Conservation (phyloP, 2,113 vertebrate genomes). For the Mionectes macconnelli region DNA sequence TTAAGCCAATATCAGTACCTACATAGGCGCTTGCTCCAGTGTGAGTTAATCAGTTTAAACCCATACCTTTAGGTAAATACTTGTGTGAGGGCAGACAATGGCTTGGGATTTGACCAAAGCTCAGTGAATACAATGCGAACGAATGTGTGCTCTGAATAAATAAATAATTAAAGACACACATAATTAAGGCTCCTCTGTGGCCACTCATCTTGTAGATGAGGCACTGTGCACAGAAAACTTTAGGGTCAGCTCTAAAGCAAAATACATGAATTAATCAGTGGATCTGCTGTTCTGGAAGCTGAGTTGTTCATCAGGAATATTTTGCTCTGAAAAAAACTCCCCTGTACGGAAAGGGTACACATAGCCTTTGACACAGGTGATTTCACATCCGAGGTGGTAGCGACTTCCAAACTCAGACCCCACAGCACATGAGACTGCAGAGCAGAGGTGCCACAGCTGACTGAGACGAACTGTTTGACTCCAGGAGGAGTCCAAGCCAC, state of each 20-base stretch:
- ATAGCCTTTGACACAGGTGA: accelerated
- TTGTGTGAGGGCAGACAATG: background rate
- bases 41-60: constrained; percentile 48
- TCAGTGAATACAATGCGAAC: constrained; percentile 31
- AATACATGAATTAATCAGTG: background rate
- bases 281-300: background rate
- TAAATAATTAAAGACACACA: background rate
- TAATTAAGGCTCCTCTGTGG: background rate
- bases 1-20: constrained; percentile 13
- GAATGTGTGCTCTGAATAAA: background rate
- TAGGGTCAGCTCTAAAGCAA: background rate
- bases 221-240: background rate
- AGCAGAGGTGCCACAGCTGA: background rate
- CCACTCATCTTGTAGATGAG: background rate
- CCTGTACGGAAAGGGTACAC: background rate
- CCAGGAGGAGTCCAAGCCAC: background rate
- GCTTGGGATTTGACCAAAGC: constrained; percentile 4
- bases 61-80: constrained; percentile 28
- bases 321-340: background rate
- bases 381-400: background rate
- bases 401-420: background rate
- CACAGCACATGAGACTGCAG: background rate
- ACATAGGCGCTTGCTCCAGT: background rate
- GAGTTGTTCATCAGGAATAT: background rate
- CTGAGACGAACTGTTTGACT: background rate